phyloP scores from a whole-genome alignment of 2,797 vertebrate genomes.

The Myotis planiceps region DNA sequence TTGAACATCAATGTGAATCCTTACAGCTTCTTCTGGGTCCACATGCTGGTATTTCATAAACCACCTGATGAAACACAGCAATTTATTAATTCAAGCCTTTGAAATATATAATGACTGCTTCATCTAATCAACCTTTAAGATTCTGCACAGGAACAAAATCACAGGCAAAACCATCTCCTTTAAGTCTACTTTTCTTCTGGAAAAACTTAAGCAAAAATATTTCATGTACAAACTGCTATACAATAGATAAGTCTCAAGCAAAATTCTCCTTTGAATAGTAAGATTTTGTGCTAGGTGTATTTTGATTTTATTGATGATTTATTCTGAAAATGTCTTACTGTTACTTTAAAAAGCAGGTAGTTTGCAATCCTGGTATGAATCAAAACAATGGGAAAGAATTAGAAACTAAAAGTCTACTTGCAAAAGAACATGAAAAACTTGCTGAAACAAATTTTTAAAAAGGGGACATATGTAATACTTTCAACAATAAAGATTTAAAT shows the following conservation, averaged over 20 bases:
- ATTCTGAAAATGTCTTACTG: background rate
- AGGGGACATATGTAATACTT: no score
- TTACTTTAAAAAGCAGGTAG: background rate
- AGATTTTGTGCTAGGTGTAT: background rate
- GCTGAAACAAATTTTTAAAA: background rate
- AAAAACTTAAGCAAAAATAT: background rate
- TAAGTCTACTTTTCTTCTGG: background rate
- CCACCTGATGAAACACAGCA: conserved; percentile 88
- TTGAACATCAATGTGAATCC: conserved; percentile 95
- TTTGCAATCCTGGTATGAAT: conserved; percentile 2
- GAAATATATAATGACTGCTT: conserved; percentile 9
- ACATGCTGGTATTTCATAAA: conserved; percentile 97
- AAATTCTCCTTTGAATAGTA: background rate
- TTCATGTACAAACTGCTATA: background rate
- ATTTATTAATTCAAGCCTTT: conserved; percentile 36
- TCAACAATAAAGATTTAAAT: no score
- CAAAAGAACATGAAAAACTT: background rate
- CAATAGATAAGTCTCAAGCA: background rate
- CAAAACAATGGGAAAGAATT: background rate
- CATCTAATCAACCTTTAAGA: background rate
- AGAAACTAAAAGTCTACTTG: background rate
- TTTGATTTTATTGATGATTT: conserved; percentile 28
- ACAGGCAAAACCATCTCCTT: background rate
- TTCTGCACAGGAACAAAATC: conserved; percentile 2
- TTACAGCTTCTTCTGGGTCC: conserved; percentile 95